Percentiles rank a stretch among this genome's conserved stretches.
Conservation (phyloP, 2,797 vertebrate genomes). For the Emydoidea blandingii region DNA sequence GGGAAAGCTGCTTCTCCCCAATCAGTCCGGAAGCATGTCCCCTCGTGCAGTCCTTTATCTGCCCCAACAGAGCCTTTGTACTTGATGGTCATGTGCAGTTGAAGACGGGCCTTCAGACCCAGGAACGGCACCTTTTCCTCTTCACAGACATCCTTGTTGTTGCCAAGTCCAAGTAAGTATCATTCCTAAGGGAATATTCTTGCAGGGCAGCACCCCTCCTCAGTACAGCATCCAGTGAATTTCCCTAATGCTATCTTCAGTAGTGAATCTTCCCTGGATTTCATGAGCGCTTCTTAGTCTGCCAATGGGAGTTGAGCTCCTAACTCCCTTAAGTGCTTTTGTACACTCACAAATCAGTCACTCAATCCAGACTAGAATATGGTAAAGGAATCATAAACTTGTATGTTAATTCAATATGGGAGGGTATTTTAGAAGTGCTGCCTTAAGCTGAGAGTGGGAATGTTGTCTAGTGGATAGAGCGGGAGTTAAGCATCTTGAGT, state of each 20-base stretch:
- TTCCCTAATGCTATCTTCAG: not conserved
- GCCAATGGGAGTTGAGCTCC: not conserved
- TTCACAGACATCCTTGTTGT: conserved; percentile 92
- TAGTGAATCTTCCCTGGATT: not conserved
- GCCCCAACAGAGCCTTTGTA: conserved; percentile 85
- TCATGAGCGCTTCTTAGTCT: not conserved
- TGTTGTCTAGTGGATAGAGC: fast-evolving
- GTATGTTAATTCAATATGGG: not conserved
- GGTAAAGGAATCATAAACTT: not conserved
- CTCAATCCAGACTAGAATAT: not conserved
- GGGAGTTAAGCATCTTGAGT: fast-evolving
- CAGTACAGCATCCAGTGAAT: not conserved
- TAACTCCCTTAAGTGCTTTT: not conserved
- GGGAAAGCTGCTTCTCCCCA: conserved; percentile 89
- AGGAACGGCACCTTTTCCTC: conserved; percentile 94
- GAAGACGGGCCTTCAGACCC: conserved; percentile 92
- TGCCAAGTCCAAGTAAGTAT: conserved; percentile 94
- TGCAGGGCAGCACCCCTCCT: conserved; percentile 4
- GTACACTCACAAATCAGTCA: not conserved
- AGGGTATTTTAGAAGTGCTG: not conserved
- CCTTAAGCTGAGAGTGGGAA: not conserved
- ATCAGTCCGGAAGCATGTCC: conserved; percentile 89
- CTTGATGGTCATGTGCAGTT: conserved; percentile 90
- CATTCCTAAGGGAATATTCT: not conserved
- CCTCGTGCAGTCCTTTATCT: conserved; percentile 90